Percentiles rank a stretch among this genome's conserved stretches.
phyloP scores from a whole-genome alignment of 2,888 invertebrate species.

The Rhabditoides inermis region DNA sequence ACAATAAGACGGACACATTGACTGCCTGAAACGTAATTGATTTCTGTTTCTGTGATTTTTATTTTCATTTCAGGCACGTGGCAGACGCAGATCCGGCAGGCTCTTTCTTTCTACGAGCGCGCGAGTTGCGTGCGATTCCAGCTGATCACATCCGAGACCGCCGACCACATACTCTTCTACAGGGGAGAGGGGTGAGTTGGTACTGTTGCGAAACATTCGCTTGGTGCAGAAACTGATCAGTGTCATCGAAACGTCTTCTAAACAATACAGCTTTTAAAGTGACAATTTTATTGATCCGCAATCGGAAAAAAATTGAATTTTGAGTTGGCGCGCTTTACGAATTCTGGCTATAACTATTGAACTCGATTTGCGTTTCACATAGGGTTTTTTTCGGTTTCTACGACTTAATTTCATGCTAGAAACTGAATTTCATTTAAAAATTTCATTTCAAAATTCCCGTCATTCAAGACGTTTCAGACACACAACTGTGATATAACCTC shows the following conservation, averaged over 20 bases:
- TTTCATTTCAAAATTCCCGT: no score
- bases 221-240: neutral
- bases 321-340: no score
- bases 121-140: slow-evolving; percentile 42
- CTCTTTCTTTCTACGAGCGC: slow-evolving; percentile 30
- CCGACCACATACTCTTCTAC: slow-evolving; percentile 25
- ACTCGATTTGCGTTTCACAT: no score
- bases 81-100: slow-evolving; percentile 29
- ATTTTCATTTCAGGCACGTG: slow-evolving; percentile 17
- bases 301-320: no score
- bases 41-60: neutral
- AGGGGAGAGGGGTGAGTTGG: slow-evolving; percentile 22
- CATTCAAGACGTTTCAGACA: no score
- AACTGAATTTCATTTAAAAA: no score
- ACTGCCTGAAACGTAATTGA: neutral
- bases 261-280: neutral
- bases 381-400: no score
- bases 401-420: no score
- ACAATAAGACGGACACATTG: no score
- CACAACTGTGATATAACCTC: no score
- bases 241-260: neutral
- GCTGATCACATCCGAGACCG: slow-evolving; percentile 14
- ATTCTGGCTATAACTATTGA: no score
- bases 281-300: no score
- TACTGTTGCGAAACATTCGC: neutral